Evolutionary conservation across 2,113 vertebrate genomes (phyloP).

Genomic region (Cololabis saira): DNA sequence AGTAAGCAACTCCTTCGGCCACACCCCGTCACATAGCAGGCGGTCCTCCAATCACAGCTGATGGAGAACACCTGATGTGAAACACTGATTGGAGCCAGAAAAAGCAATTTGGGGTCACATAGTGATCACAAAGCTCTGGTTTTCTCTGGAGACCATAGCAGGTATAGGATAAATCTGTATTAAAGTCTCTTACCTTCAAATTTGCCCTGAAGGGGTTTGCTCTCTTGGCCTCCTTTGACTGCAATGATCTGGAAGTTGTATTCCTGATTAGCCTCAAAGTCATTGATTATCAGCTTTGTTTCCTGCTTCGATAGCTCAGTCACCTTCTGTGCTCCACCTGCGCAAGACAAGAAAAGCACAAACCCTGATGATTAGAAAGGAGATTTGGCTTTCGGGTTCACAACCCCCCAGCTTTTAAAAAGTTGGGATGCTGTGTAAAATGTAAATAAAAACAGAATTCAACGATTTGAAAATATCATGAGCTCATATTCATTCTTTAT

Average conservation of each 20-base stretch:
- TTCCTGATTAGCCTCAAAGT: conserved; percentile 65
- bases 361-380: no score
- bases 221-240: conserved; percentile 59
- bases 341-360: neutral
- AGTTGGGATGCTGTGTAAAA: no score
- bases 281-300: conserved; percentile 62
- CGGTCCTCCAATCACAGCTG: conserved; percentile 15
- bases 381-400: no score
- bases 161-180: no score
- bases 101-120: neutral
- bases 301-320: conserved; percentile 67
- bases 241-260: conserved; percentile 73
- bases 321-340: conserved; percentile 66
- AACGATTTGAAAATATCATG: neutral
- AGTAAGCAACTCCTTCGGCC: neutral
- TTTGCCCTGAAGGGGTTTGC: conserved; percentile 72
- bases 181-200: conserved; percentile 62
- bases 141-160: neutral
- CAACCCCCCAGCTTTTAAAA: neutral
- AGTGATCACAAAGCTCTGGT: neutral
- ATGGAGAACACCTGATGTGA: conserved; percentile 15
- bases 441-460: neutral
- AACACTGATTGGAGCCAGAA: conserved; percentile 26
- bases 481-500: no score
- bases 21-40: conserved; percentile 40